These are phyloP conservation scores for Chamaetylas fuelleborni DNA, from an alignment of 2,113 vertebrate genomes.

Conservation along the genomic window DNA sequence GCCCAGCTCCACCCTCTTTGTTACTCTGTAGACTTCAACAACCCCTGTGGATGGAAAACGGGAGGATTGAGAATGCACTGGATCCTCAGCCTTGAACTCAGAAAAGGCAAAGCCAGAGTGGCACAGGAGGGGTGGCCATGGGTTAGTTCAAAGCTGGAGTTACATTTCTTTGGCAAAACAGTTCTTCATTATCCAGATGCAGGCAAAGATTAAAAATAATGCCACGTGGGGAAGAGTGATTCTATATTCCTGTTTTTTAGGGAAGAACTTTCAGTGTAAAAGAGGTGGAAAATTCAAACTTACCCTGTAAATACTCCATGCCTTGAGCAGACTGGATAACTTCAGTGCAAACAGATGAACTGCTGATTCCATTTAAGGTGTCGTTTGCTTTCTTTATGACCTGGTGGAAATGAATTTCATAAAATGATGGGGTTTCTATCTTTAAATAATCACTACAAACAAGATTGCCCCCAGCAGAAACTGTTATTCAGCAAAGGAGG, in stretches of 20 bases:
- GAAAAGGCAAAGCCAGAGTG: not conserved
- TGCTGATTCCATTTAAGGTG: slow-evolving; percentile 96
- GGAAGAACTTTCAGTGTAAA: not conserved
- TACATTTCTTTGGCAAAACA: not conserved
- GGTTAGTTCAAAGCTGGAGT: not conserved
- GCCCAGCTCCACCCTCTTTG: slow-evolving; percentile 92
- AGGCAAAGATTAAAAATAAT: not conserved
- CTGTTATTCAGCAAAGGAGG: not conserved
- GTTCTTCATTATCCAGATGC: not conserved
- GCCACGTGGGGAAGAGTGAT: not conserved
- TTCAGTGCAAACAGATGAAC: slow-evolving; percentile 95
- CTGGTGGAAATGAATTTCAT: slow-evolving; percentile 68
- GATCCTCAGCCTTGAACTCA: not conserved
- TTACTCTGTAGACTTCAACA: slow-evolving; percentile 94
- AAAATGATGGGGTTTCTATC: not conserved
- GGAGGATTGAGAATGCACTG: not conserved
- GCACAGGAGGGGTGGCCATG: not conserved
- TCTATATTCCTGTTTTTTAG: not conserved
- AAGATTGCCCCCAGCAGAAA: not conserved
- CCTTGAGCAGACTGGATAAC: slow-evolving; percentile 98
- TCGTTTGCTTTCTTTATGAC: slow-evolving; percentile 97
- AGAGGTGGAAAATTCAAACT: slow-evolving; percentile 13
- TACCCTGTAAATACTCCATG: slow-evolving; percentile 98
- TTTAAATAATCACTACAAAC: not conserved
- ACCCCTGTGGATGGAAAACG: slow-evolving; percentile 76